Evolutionary conservation across 2,888 invertebrate species (phyloP).

Genomic region (Platerodrilus igneus): DNA sequence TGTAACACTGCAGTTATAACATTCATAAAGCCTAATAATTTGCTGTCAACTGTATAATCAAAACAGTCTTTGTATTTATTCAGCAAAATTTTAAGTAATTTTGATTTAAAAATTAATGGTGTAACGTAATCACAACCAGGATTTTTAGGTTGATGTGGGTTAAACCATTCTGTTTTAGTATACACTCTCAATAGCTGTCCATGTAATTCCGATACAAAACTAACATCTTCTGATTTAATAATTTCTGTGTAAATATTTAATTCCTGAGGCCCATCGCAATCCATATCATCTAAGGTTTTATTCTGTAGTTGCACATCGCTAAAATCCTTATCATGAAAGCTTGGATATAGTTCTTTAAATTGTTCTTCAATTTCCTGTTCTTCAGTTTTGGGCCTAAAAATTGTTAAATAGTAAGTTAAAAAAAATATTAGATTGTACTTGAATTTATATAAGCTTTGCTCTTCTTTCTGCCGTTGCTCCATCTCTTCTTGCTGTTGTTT

Average conservation of each 20-base stretch:
- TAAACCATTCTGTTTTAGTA: constrained; percentile 59
- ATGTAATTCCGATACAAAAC: constrained; percentile 59
- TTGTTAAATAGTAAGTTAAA: constrained; percentile 6
- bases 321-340: constrained; percentile 64
- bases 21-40: constrained; percentile 55
- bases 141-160: constrained; percentile 44
- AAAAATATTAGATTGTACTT: constrained; percentile 55
- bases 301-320: constrained; percentile 58
- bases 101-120: constrained; percentile 57
- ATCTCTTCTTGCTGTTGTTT: constrained; percentile 67
- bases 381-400: constrained; percentile 53
- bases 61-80: constrained; percentile 52
- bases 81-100: constrained; percentile 55
- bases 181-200: constrained; percentile 55
- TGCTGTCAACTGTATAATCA: constrained; percentile 53
- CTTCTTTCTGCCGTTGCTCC: constrained; percentile 63
- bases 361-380: constrained; percentile 62
- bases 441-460: constrained; percentile 71
- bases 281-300: constrained; percentile 31
- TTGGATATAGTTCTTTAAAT: constrained; percentile 67
- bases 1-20: constrained; percentile 55
- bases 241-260: constrained; percentile 38
- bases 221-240: constrained; percentile 54
- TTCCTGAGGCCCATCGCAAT: neutral
- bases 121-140: constrained; percentile 46